Base-by-base conservation (phyloP, 2,113 vertebrate species). In the Phalacrocorax aristotelis region DNA sequence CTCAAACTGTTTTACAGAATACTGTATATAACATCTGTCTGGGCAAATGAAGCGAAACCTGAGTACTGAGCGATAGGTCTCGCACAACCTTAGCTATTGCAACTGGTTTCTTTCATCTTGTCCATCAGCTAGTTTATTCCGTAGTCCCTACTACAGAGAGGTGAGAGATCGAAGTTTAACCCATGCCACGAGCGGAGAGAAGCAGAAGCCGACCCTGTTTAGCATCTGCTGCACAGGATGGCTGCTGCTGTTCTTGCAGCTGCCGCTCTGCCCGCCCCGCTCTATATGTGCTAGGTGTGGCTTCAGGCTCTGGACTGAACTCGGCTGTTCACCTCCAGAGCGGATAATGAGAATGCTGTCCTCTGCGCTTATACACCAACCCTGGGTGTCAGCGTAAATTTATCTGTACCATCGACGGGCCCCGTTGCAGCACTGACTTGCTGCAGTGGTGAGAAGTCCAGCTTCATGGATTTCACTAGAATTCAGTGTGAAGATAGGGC, bases 241-340 rank as follows among this genome's bases (percentile, higher is more conserved):
- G 62, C 65, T 36, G 65, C 75, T 55, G 61, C 36, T 36, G 86
- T 61, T 13, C 2, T 15, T 3, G 0, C 51, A 2, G 62, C 46
- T 1, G 0, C 42, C 64, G 40, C 72, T 68, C 60, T 68, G 65
- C 66, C 57, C 0, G 0, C n/a, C 25, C 54, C 5, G 0, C 4
- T 2, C 52, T 7, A 1, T 14, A 1, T 1, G 14, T 22, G 44
- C 20, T 32, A 7, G 57, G 13, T 30, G 49, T 10, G 78, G 2
- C 10, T 55, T 15, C 55, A 25, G n/a, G 40, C 71, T 76, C 51
- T 4, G 61, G 3, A 7, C 1, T 25, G 68, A 15, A 0, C 61
- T 64, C 6, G 0, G 12, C 52, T 26, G 38, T 25, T 81, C 34
- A 2, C 26, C 19, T 74, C 54, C 64, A 4, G 60, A 36, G 49